Conservation (phyloP, 2,113 vertebrate species). For the Herpetotheres cachinnans region DNA sequence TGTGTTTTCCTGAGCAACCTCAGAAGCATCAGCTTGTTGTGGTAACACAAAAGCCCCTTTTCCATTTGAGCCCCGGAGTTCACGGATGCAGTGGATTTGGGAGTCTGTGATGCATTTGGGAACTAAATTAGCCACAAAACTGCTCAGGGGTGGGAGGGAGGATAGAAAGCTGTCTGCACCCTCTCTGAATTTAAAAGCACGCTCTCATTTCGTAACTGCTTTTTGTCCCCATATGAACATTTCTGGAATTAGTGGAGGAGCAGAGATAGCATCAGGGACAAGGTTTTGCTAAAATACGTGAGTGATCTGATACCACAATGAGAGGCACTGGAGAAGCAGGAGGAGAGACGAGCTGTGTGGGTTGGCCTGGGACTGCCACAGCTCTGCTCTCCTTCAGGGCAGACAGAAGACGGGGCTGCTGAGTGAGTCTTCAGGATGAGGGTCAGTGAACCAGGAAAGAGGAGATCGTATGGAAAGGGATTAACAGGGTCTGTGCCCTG, state of each 20-base stretch:
- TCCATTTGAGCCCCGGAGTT: conserved; percentile 2
- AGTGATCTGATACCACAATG: neutral
- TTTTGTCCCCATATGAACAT: conserved; percentile 9
- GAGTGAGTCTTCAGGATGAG: neutral
- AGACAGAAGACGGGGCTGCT: neutral
- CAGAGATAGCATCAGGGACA: neutral
- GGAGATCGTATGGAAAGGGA: neutral
- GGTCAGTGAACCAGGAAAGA: neutral
- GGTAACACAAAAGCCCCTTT: conserved; percentile 17
- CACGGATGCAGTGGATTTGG: conserved; percentile 13
- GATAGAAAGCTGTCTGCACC: conserved; percentile 10
- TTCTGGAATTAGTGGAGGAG: neutral
- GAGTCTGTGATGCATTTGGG: neutral
- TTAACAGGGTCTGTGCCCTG: neutral
- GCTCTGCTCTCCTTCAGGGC: neutral
- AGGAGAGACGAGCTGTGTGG: neutral
- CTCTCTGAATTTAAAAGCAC: conserved; percentile 48
- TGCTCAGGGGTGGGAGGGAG: conserved; percentile 25
- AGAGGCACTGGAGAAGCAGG: neutral
- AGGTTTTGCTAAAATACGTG: neutral
- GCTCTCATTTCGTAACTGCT: neutral
- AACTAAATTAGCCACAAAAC: conserved; percentile 44
- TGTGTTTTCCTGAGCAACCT: conserved; percentile 20
- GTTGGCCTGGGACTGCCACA: neutral
- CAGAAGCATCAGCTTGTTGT: neutral